Evolutionary conservation across 2,113 vertebrate species (phyloP), one percentile per base, ranked within the genome.

Genomic region (Rhinolophus sinicus): DNA sequence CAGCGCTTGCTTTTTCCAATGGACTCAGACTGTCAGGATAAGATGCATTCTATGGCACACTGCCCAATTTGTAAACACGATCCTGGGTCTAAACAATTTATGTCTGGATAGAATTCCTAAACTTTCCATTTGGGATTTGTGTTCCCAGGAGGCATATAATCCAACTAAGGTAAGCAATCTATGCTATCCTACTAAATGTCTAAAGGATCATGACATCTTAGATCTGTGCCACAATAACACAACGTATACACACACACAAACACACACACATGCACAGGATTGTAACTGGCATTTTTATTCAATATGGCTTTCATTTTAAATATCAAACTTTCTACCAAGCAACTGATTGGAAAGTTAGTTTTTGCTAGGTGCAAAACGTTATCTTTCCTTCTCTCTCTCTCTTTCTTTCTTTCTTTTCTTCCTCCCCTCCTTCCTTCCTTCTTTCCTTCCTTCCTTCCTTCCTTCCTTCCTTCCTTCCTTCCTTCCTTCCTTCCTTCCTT

Each of bases 301-400:
- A 97, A 94, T 86, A 60, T 76, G 24, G 19, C 54, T 24, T 92
- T 80, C 56, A 81, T 91, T 82, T 96, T 24, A 91, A 72, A 96
- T 96, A 98, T 95, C 40, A 97, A 97, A 97, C 89, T 98, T 97
- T 89, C 95, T 89, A 96, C 72, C 65, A 97, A 98, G 86, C 90
- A 97, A 97, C 95, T 93, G 88, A 97, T 95, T 97, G 88, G 60
- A 98, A 98, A 98, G 96, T 97, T 98, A 97, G 93, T 95, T 44
- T 44, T 44, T 44, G 96, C 90, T 97, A 86, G 92, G 84, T 97
- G 76, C 75, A 97, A 97, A 98, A 88, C 9, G 16, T 26, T 58
- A 58, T 30, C 60, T 65, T 38, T 15, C 18, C 26, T 28, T 40
- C 15, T 64, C 30, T 22, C 6, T 67, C 26, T 54, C n/a, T 52